Conservation (phyloP, 1,140 invertebrate species). For the Tetragonula clypearis region DNA sequence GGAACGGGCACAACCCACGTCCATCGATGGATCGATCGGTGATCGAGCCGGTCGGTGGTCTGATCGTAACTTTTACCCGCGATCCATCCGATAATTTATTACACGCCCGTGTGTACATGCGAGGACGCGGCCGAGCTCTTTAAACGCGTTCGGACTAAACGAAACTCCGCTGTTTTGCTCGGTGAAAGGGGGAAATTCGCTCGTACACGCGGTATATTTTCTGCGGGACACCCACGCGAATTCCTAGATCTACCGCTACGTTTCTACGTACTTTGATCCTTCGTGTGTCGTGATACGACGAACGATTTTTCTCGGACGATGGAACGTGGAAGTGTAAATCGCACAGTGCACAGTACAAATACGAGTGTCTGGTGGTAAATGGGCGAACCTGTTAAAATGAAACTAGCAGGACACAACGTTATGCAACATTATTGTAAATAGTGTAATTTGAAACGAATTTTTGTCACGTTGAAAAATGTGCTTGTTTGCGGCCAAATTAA, state of each 20-base stretch:
- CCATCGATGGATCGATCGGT: conserved; percentile 32
- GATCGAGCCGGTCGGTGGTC: conserved; percentile 25
- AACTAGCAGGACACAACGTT: no score
- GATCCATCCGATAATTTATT: conserved; percentile 29
- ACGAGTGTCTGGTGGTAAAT: no score
- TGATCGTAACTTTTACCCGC: conserved; percentile 5
- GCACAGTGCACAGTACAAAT: background rate
- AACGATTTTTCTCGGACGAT: background rate
- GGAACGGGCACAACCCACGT: conserved; percentile 32
- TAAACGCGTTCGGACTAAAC: conserved; percentile 21
- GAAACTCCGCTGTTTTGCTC: conserved; percentile 8
- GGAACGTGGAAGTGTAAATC: background rate
- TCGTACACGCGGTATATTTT: conserved; percentile 15
- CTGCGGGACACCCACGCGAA: conserved; percentile 69
- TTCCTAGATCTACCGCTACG: conserved; percentile 68
- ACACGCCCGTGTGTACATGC: background rate
- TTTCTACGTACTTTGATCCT: background rate
- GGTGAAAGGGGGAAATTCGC: conserved; percentile 66
- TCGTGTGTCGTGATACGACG: background rate
- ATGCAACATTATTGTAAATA: no score
- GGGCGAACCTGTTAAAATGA: no score
- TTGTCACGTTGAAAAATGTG: no score
- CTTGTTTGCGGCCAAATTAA: no score
- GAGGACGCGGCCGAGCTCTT: conserved; percentile 32
- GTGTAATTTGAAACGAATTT: no score